Base-by-base conservation (phyloP, 2,888 invertebrate genomes). In the Apodemia zela region DNA sequence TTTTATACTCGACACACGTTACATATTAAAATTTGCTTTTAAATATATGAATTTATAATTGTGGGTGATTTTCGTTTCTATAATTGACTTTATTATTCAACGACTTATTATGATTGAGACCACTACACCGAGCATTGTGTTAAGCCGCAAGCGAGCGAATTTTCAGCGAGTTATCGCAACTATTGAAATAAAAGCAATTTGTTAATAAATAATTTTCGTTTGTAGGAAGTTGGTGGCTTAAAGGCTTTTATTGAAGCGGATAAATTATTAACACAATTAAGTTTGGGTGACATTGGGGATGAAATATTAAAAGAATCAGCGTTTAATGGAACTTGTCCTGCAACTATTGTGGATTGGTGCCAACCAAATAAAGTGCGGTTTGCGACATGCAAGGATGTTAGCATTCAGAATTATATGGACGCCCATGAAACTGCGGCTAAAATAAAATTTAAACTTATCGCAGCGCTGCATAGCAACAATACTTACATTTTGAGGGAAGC, bases 371-470 rank as follows among this genome's bases (percentile, higher is more conserved):
- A 85, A 78, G 75, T 93, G 29, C 85, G 83, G 80, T 85, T 85
- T 15, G 77, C 82, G 38, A 89, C 93, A 0, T 94, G 94, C 72
- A 89, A 92, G 71, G 88, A 92, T 65, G 84, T 92, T 59, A 91
- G 87, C 51, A 88, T 93, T 79, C 75, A 73, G 4, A 85, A 88
- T 68, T 93, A 92, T 72, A 80, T 94, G 66, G 90, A 93, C 57
- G 89, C 93, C 2, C 92, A 93, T 68, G 93, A 93, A 72, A 78
- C 84, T 0, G 82, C 87, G 2, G 87, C 93, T 81, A 86, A 85
- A 71, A 84, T 93, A 18, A 86, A 86, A 69, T 87, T 90, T 69
- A 87, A 87, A 67, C 82, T 92, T 67, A 84, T 77, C 10, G 84
- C 87, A 49, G 89, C 91, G 68, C 70, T 86, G 62, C 85, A 89